Conservation (phyloP, 2,888 invertebrate species). For the Sphecodes monilicornis region DNA sequence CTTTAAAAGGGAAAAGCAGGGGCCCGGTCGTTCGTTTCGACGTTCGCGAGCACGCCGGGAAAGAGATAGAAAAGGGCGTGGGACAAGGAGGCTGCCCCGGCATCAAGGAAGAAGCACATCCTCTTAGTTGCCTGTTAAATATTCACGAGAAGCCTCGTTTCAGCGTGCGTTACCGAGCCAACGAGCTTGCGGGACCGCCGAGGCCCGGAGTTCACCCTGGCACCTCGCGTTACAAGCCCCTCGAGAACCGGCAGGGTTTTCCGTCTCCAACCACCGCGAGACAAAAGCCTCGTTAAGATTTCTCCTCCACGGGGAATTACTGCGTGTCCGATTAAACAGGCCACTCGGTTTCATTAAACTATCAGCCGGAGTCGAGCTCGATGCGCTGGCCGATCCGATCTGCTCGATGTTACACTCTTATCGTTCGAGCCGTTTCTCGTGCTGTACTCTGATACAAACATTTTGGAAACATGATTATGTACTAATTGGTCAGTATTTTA, state of each 20-base stretch:
- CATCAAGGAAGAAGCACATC: constrained; percentile 64
- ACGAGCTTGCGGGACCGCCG: constrained; percentile 52
- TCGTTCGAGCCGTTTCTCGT: not conserved
- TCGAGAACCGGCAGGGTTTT: constrained; percentile 39
- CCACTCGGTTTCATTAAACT: constrained; percentile 46
- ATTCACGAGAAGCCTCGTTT: constrained; percentile 70
- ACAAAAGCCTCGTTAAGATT: constrained; percentile 67
- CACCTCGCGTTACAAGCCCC: constrained; percentile 28
- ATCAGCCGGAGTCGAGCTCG: not conserved
- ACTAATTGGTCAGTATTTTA: not conserved
- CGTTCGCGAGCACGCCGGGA: constrained; percentile 3
- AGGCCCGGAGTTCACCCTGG: constrained; percentile 31
- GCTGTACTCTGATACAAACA: not conserved
- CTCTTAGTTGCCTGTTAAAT: constrained; percentile 71
- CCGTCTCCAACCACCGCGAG: constrained; percentile 24
- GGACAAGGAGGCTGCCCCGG: not conserved
- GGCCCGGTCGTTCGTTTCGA: constrained; percentile 44
- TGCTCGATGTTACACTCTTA: not conserved
- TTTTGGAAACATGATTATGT: not conserved
- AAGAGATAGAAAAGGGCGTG: not conserved
- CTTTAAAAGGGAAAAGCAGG: constrained; percentile 42
- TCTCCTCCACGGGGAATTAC: constrained; percentile 53
- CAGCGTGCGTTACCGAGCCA: constrained; percentile 63
- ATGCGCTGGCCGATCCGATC: not conserved
- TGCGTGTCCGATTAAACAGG: constrained; percentile 44